A percentile compares a stretch with the other conserved stretches of the same genome.
phyloP scores from a whole-genome alignment of 1,140 invertebrate species.

The Pomacea maculata region DNA sequence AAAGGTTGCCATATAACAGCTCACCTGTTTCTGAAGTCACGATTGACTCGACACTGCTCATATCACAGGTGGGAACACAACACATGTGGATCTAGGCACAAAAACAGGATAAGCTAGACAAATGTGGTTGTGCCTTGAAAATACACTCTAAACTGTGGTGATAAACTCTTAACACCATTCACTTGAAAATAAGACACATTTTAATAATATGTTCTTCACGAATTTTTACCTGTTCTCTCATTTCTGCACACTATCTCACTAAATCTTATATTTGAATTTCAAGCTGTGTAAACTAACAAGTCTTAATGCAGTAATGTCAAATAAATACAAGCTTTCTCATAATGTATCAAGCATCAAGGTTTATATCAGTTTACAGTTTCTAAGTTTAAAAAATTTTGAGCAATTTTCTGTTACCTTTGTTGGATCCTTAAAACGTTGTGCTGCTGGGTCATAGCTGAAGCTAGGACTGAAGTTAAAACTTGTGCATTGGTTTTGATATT shows the following conservation, averaged over 20 bases:
- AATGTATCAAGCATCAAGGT: too few species aligned
- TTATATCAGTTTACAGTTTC: too few species aligned
- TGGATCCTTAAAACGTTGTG: too few species aligned
- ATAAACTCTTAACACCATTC: background rate
- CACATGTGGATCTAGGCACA: background rate
- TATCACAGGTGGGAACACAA: background rate
- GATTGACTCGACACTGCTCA: background rate
- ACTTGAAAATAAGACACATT: background rate
- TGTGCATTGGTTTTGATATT: too few species aligned
- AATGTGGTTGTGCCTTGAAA: background rate
- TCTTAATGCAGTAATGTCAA: background rate
- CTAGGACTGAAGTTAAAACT: too few species aligned
- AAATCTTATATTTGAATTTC: background rate
- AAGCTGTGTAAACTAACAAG: background rate
- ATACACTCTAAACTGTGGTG: background rate
- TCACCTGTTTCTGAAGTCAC: background rate
- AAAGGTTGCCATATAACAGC: background rate
- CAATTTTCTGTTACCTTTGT: too few species aligned
- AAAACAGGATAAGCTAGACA: background rate
- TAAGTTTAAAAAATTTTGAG: too few species aligned
- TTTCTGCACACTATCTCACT: background rate
- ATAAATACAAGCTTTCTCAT: too few species aligned
- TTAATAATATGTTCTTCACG: too few species aligned
- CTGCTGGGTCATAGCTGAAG: too few species aligned
- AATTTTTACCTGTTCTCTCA: background rate